Percentiles rank a stretch among this genome's conserved stretches.
phyloP scores from a whole-genome alignment of 2,113 vertebrate species.

The Shinisaurus crocodilurus region DNA sequence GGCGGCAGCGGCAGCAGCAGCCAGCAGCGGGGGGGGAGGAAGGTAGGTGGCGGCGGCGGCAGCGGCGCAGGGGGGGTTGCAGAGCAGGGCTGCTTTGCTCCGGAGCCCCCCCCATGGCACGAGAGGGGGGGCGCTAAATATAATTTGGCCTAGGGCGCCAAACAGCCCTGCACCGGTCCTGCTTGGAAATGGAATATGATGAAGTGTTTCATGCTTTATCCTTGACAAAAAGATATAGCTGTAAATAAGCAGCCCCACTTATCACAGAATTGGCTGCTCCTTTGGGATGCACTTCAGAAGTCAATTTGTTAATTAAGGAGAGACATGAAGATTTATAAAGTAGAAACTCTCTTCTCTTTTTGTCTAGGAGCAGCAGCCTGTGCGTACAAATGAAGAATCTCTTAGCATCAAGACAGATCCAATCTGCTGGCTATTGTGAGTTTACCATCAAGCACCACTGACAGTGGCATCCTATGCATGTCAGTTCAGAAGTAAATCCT shows the following conservation, averaged over 20 bases:
- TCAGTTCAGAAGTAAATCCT: not conserved
- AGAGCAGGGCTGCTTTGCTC: too few relatives aligned
- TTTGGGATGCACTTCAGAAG: not conserved
- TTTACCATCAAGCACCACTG: not conserved
- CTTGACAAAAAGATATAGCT: slow-evolving; percentile 11
- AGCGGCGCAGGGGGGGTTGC: too few relatives aligned
- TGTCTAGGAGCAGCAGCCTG: not conserved
- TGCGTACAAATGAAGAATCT: not conserved
- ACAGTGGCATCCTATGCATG: not conserved
- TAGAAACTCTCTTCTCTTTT: not conserved
- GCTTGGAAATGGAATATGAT: not conserved
- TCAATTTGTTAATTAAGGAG: not conserved
- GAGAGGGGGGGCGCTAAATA: too few relatives aligned
- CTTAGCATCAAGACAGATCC: not conserved
- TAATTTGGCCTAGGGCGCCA: too few relatives aligned
- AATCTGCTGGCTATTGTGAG: not conserved
- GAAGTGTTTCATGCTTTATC: not conserved
- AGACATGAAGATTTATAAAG: not conserved
- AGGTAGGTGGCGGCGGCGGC: too few relatives aligned
- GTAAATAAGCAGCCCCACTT: not conserved
- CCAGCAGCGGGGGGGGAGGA: too few relatives aligned
- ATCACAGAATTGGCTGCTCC: not conserved
- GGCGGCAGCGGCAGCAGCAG: too few relatives aligned
- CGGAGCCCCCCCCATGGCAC: too few relatives aligned
- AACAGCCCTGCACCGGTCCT: too few relatives aligned